Evolutionary conservation across 2,113 vertebrate species (phyloP).

Genomic region (Mesoclemmys tuberculata): DNA sequence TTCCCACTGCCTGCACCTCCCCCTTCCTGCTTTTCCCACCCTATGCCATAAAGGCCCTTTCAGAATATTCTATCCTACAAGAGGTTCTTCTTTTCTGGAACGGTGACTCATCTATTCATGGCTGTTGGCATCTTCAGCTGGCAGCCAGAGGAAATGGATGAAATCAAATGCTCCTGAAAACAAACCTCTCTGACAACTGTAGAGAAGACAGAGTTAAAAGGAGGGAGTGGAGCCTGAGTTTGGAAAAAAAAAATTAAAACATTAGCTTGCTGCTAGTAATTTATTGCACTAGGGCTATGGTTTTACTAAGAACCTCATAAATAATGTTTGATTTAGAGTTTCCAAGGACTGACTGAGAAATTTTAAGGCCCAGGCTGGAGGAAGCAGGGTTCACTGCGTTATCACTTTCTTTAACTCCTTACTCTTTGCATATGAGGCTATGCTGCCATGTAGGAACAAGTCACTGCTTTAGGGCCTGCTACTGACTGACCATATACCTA

Average conservation of each 20-base stretch:
- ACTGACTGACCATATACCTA: no score
- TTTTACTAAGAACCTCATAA: constrained; percentile 63
- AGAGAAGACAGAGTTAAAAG: neutral
- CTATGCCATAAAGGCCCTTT: neutral
- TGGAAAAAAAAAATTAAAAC: constrained; percentile 30
- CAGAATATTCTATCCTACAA: neutral
- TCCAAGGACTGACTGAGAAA: constrained; percentile 52
- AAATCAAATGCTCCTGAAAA: constrained; percentile 33
- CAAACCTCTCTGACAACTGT: neutral
- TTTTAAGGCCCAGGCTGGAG: constrained; percentile 59
- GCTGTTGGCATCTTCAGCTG: constrained; percentile 36
- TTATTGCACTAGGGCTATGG: constrained; percentile 37
- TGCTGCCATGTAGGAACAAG: neutral
- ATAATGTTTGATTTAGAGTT: constrained; percentile 63
- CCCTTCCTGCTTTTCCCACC: neutral
- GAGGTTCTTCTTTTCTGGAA: neutral
- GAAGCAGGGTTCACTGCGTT: constrained; percentile 60
- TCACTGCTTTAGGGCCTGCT: neutral
- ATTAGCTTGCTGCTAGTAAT: constrained; percentile 38
- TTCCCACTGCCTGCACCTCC: neutral
- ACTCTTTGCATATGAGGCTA: neutral
- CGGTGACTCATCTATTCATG: neutral
- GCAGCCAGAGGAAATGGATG: neutral
- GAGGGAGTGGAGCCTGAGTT: neutral
- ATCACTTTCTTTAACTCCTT: neutral